Conservation (phyloP, 2,888 invertebrate genomes). For the Tupiocoris notatus region DNA sequence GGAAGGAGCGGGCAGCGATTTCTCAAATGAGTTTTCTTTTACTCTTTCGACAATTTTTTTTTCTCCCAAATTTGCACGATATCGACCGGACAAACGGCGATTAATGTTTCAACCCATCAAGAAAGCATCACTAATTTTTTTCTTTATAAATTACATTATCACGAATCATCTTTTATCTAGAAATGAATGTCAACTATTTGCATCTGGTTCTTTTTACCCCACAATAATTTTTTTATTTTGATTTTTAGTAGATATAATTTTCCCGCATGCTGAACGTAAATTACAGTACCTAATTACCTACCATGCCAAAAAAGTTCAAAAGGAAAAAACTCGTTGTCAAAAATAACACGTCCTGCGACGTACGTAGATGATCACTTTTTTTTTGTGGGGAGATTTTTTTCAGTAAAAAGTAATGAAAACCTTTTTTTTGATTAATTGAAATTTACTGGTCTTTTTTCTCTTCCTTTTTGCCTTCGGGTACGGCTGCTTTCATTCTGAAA, state of each 20-base stretch:
- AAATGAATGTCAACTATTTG: background rate
- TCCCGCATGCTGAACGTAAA: too few relatives aligned
- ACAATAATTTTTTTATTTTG: background rate
- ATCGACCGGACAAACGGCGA: background rate
- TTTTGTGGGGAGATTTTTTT: conserved; percentile 14
- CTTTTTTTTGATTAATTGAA: conserved; percentile 21
- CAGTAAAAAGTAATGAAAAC: conserved; percentile 12
- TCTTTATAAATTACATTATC: background rate
- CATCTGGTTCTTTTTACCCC: background rate
- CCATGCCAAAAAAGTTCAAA: background rate
- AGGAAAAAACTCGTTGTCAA: background rate
- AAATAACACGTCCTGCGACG: background rate
- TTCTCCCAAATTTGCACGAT: background rate
- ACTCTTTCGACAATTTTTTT: background rate
- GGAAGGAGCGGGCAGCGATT: background rate
- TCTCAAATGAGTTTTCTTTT: background rate
- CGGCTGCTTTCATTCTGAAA: conserved; percentile 79
- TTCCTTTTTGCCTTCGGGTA: conserved; percentile 87
- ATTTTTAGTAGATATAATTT: background rate
- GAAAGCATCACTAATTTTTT: too few relatives aligned
- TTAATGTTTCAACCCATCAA: background rate
- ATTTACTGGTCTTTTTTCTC: conserved; percentile 60
- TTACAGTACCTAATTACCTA: background rate
- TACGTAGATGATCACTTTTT: conserved; percentile 7
- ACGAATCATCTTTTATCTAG: background rate